A percentile compares a stretch with the other conserved stretches of the same genome.
Evolutionary conservation across 2,888 invertebrate genomes (phyloP).

Genomic region (Noctua fimbriata): DNA sequence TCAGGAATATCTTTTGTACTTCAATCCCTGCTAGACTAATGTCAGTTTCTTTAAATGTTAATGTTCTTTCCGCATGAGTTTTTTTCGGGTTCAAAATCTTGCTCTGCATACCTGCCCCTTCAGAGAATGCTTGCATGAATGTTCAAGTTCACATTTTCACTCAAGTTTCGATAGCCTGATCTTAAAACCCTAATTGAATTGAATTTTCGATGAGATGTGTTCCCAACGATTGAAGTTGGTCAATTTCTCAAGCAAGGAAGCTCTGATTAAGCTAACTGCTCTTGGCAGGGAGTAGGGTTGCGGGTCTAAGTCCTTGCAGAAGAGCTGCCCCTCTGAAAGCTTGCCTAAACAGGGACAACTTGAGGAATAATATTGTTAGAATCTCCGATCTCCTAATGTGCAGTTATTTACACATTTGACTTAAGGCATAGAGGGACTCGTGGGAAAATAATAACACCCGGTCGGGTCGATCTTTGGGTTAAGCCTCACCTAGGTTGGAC

Average conservation of each 20-base stretch:
- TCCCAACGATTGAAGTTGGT: slow-evolving; percentile 10
- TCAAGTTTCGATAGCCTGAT: slow-evolving; percentile 15
- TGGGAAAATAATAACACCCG: not conserved
- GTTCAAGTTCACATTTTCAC: slow-evolving; percentile 18
- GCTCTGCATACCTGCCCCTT: not conserved
- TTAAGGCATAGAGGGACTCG: not conserved
- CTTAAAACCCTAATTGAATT: slow-evolving; percentile 40
- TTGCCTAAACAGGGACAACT: slow-evolving; percentile 1
- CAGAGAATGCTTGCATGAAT: slow-evolving; percentile 1
- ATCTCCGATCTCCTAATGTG: not conserved
- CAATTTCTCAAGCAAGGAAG: slow-evolving; percentile 3
- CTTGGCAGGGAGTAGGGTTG: slow-evolving; percentile 21
- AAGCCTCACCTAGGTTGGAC: not conserved
- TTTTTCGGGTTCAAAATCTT: not conserved
- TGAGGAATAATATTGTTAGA: not conserved
- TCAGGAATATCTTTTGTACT: not conserved
- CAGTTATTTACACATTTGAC: not conserved
- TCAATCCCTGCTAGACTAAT: not conserved
- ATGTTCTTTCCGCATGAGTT: not conserved
- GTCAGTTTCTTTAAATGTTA: not conserved
- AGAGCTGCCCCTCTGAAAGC: not conserved
- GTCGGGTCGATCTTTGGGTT: not conserved
- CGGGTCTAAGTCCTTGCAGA: not conserved
- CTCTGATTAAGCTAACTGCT: slow-evolving; percentile 15
- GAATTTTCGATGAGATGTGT: slow-evolving; percentile 47